Evolutionary conservation across 2,888 invertebrate species (phyloP).

Genomic region (Sarcophaga caerulescens): DNA sequence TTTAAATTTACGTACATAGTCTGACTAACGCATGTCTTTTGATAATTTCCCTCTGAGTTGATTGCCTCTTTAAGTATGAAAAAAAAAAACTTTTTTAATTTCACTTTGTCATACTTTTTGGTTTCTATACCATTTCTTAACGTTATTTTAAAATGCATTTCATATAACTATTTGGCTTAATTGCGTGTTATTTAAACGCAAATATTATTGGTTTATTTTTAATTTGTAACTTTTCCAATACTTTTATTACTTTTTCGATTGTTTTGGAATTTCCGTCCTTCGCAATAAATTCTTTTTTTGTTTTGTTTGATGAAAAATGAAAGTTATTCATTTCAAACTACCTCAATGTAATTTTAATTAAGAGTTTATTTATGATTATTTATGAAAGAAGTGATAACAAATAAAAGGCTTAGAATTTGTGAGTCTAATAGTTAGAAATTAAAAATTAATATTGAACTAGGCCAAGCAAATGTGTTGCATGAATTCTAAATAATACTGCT

Average conservation of each 20-base stretch:
- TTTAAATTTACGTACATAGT: constrained; percentile 31
- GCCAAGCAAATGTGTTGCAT: too few species aligned
- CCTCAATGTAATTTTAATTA: constrained; percentile 33
- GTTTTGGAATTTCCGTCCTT: constrained; percentile 32
- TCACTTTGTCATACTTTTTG: constrained; percentile 55
- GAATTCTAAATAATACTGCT: too few species aligned
- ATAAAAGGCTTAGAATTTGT: too few species aligned
- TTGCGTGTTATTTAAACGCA: constrained; percentile 37
- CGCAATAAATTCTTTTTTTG: neutral
- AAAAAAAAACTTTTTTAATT: constrained; percentile 45
- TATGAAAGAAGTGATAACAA: too few species aligned
- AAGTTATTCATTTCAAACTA: constrained; percentile 27
- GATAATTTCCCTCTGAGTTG: neutral
- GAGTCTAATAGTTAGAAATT: too few species aligned
- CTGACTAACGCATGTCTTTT: constrained; percentile 12
- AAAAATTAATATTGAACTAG: too few species aligned
- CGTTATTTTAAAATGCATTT: constrained; percentile 39
- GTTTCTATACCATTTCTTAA: constrained; percentile 35
- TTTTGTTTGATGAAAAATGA: constrained; percentile 28
- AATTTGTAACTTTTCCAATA: constrained; percentile 37
- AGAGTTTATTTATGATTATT: neutral
- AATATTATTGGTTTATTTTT: constrained; percentile 25
- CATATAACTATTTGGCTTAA: constrained; percentile 40
- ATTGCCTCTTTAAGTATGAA: constrained; percentile 23
- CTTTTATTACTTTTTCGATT: constrained; percentile 24